Conservation (phyloP, 2,113 vertebrate genomes). For the Chamaetylas fuelleborni region DNA sequence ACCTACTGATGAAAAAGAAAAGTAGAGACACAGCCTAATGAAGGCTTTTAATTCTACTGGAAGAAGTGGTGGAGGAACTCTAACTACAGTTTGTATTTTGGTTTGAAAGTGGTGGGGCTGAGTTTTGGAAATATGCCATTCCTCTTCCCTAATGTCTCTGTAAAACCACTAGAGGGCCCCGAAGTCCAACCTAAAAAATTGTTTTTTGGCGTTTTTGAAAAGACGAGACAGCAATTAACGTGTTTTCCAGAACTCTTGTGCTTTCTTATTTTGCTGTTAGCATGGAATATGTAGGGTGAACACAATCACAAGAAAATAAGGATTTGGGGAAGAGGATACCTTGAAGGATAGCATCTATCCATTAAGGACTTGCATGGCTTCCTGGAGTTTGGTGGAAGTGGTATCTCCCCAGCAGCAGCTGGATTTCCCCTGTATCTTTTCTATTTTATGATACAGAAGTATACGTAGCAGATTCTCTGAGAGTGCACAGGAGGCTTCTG, state of each 20-base stretch:
- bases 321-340: neutral
- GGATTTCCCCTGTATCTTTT: neutral
- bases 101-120: fast-evolving
- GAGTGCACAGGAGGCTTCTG: neutral
- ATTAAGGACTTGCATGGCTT: neutral
- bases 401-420: neutral
- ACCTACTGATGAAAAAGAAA: neutral
- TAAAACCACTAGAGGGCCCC: conserved; percentile 58
- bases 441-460: neutral
- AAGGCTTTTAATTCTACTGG: neutral
- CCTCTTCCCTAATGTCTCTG: neutral
- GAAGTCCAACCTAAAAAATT: neutral
- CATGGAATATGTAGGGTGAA: neutral
- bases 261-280: neutral
- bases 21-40: neutral
- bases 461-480: neutral
- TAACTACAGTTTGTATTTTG: neutral
- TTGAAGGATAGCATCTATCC: neutral
- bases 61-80: neutral
- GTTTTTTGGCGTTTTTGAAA: neutral
- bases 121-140: neutral
- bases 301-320: neutral
- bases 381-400: neutral
- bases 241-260: neutral
- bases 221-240: fast-evolving